Percentiles rank a stretch among this genome's conserved stretches.
Evolutionary conservation across 2,113 vertebrate genomes (phyloP).

Genomic region (Nicator chloris): DNA sequence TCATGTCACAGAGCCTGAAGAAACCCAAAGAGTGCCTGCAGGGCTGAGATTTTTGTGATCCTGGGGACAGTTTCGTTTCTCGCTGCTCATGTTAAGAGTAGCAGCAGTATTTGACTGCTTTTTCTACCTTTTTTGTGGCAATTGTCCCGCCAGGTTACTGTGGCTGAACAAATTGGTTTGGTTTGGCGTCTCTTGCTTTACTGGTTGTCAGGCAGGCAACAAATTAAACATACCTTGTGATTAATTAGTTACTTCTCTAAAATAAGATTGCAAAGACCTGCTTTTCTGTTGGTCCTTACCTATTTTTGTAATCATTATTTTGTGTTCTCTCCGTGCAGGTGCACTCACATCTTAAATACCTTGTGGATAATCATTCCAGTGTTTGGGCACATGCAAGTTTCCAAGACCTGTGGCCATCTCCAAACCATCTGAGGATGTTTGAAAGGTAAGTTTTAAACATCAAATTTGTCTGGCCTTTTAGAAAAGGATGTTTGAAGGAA

Average conservation of each 20-base stretch:
- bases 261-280: not conserved
- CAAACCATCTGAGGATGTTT: conserved; percentile 85
- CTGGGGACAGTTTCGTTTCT: not conserved
- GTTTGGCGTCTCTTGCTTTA: not conserved
- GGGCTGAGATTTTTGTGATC: not conserved
- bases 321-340: conserved; percentile 71
- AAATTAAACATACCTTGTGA: not conserved
- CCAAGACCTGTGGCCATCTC: conserved; percentile 90
- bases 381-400: conserved; percentile 93
- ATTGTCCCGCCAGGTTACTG: not conserved
- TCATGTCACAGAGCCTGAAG: not conserved
- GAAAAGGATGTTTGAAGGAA: not conserved
- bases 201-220: not conserved
- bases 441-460: conserved; percentile 78
- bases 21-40: not conserved
- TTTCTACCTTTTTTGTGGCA: not conserved
- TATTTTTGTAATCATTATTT: not conserved
- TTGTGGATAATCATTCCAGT: conserved; percentile 90
- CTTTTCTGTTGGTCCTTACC: not conserved
- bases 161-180: not conserved
- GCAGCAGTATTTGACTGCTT: not conserved
- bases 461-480: not conserved
- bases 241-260: not conserved
- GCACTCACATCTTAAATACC: conserved; percentile 86
- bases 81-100: not conserved